Evolutionary conservation across 2,888 invertebrate species (phyloP), one percentile per base, ranked within the genome.

Genomic region (Tetanocera ferruginea): DNA sequence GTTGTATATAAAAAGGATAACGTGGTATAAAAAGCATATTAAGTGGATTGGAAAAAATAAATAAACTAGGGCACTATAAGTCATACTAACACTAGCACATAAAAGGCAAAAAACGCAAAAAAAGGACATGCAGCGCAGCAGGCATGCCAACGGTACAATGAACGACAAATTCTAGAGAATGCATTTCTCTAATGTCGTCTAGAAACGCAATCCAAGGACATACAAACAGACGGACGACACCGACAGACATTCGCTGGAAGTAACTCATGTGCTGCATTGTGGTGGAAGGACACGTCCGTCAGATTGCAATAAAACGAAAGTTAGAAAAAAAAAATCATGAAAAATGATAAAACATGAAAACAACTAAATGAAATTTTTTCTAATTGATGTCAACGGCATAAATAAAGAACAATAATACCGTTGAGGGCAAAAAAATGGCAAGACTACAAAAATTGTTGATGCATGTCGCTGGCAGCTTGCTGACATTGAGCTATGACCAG

Each of bases 101-200:
- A 8, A 8, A 4, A 37, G 1, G 8, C 5, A 37, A 8, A 37
- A 8, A 8, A 37, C 8, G 8, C 1, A 8, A 37, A n/a, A 37
- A 8, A 37, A 37, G 37, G 37, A 37, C 37, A 37, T 37, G 4
- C 43, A 31, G 31, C 31, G 3, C 31, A 31, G 31, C 31, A 43
- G 43, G 37, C 37, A 37, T 37, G 8, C 37, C 43, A 19, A 55
- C 64, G n/a, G 64, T 17, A 64, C 34, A 64, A 34, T 34, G 64
- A 2, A 64, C 64, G 31, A 64, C 17, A 31, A 64, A 17, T 57
- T 6, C 23, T 43, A 60, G 72, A 55, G 37, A 72, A 60, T 57
- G 37, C 57, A 72, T 72, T 72, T 37, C 72, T 60, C 60, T 72
- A 72, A 72, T 72, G 72, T 72, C n/a, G 17, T 23, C 60, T 25